Conservation (phyloP, 2,797 vertebrate genomes). For the Sylvia borin region DNA sequence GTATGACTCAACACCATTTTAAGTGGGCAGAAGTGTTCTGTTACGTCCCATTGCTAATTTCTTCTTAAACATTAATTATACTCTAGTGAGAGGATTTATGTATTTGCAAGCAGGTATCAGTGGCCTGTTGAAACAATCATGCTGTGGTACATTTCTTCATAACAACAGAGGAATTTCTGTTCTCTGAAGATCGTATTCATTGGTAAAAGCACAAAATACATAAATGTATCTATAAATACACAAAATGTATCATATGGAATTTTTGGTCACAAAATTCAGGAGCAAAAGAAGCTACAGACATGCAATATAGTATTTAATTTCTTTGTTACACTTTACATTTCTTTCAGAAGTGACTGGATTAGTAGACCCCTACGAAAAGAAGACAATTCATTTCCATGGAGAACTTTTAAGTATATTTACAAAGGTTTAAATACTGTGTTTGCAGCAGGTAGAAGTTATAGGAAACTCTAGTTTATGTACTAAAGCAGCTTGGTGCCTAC, state of each 20-base stretch:
- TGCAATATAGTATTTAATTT: background rate
- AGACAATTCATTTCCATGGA: background rate
- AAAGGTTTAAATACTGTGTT: background rate
- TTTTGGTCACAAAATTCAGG: background rate
- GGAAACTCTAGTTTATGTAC: background rate
- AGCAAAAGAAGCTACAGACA: background rate
- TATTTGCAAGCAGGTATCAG: conserved; percentile 13
- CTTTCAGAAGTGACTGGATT: background rate
- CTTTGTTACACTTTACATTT: background rate
- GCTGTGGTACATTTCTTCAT: background rate
- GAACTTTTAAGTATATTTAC: background rate
- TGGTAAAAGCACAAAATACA: background rate
- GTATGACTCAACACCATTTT: conserved; percentile 48
- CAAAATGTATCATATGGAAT: background rate
- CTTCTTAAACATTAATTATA: conserved; percentile 26
- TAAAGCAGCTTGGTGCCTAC: background rate
- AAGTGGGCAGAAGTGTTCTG: conserved; percentile 37
- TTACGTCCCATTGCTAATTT: conserved; percentile 15
- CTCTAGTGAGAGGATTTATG: background rate
- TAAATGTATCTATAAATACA: accelerated
- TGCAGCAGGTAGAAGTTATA: background rate
- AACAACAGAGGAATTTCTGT: background rate
- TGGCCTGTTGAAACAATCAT: background rate
- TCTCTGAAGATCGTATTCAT: background rate
- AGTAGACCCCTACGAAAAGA: background rate